Conservation (phyloP, 2,113 vertebrate genomes). For the Hemicordylus capensis region DNA sequence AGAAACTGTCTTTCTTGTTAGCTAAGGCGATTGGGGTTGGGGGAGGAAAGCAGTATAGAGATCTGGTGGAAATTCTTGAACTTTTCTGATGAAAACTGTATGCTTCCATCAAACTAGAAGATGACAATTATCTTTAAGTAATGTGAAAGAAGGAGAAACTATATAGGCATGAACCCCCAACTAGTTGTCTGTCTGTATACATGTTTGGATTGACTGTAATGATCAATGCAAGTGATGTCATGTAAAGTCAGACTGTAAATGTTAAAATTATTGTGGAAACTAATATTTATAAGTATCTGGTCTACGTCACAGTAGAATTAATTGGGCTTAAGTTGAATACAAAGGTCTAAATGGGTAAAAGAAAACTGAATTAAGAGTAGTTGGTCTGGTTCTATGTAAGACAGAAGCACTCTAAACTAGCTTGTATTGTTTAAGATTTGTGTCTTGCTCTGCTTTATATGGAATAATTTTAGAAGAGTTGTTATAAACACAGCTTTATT, state of each 20-base stretch:
- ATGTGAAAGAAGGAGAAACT: background rate
- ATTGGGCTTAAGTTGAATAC: background rate
- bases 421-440: background rate
- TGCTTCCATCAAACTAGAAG: background rate
- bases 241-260: background rate
- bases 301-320: background rate
- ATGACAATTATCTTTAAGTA: background rate
- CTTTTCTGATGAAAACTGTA: background rate
- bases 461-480: background rate
- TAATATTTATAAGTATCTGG: background rate
- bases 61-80: background rate
- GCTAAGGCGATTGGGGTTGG: background rate
- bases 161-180: background rate
- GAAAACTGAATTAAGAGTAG: background rate
- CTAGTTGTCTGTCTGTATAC: background rate
- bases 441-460: background rate
- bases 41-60: background rate
- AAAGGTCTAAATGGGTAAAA: background rate
- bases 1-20: background rate
- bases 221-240: background rate
- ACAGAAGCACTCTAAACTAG: background rate
- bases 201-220: background rate
- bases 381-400: background rate
- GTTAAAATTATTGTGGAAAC: background rate
- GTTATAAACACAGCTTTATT: background rate